Conservation (phyloP, 2,888 invertebrate genomes). For the Thymelicus sylvestris region DNA sequence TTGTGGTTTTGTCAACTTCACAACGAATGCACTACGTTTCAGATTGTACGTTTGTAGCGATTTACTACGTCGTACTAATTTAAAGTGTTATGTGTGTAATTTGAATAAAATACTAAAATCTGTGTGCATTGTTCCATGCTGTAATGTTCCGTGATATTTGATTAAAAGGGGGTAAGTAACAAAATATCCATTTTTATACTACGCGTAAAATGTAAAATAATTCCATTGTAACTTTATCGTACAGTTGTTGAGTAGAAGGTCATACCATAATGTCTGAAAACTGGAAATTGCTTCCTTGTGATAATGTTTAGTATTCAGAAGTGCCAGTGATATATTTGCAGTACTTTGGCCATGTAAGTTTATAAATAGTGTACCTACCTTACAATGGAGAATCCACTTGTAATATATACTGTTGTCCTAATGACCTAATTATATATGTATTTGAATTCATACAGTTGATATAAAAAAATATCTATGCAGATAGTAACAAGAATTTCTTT, state of each 20-base stretch:
- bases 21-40: slow-evolving; percentile 60
- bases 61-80: slow-evolving; percentile 72
- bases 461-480: no score
- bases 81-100: slow-evolving; percentile 61
- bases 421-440: slow-evolving; percentile 10
- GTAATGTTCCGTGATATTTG: slow-evolving; percentile 14
- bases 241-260: slow-evolving; percentile 19
- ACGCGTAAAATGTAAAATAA: slow-evolving; percentile 7
- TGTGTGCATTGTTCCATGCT: slow-evolving; percentile 11
- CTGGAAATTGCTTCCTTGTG: slow-evolving; percentile 23
- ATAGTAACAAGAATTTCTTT: no score
- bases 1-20: slow-evolving; percentile 70
- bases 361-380: neutral
- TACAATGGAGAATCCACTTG: neutral
- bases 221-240: slow-evolving; percentile 29
- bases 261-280: slow-evolving; percentile 22
- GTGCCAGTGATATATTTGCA: neutral
- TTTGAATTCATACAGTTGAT: no score
- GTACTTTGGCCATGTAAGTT: neutral
- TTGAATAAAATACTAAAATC: slow-evolving; percentile 44
- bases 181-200: slow-evolving; percentile 19
- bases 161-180: slow-evolving; percentile 21
- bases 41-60: slow-evolving; percentile 50
- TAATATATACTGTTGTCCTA: neutral
- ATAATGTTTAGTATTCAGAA: neutral